Evolutionary conservation across 2,888 invertebrate species (phyloP), one percentile per base, ranked within the genome.

Genomic region (Eueremaeus valkanovi): DNA sequence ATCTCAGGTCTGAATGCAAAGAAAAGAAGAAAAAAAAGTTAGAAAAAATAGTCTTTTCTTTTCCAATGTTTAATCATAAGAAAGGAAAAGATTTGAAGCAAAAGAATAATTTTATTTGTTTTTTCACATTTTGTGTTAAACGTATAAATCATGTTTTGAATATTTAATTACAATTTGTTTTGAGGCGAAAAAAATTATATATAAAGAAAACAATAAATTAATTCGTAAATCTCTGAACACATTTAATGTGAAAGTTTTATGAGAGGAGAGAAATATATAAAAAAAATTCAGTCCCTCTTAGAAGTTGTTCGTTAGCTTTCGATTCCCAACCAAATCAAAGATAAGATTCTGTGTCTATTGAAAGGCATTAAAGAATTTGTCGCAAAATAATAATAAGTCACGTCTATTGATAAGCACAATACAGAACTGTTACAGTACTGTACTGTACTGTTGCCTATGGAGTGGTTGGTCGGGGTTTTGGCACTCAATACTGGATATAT

Each of bases 381-480:
- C 18, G 29, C 27, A 29, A 33, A 33, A n/a, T 63, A 45, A 63
- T 63, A 63, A 63, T 63, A 63, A 63, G 63, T 63, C 63, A 63
- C 63, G 31, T 63, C 63, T 33, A 3, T 31, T 31, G 31, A 63
- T 29, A 63, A 63, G 63, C 33, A 33, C 33, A 8, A 33, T 33
- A n/a, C n/a, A n/a, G n/a, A n/a, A n/a, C n/a, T n/a, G n/a, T n/a
- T n/a, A n/a, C n/a, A n/a, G n/a, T n/a, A n/a, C n/a, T n/a, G n/a
- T n/a, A n/a, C n/a, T n/a, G n/a, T n/a, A n/a, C n/a, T n/a, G 27
- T 18, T 27, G 21, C 8, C 21, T 18, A 11, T n/a, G 9, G 9
- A 31, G 63, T 63, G 3, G 31, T 29, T 33, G n/a, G n/a, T 63
- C 63, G 33, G 33, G 33, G 31, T 16, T 18, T 63, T 33, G 18